Evolutionary conservation across 2,888 invertebrate species (phyloP).

Genomic region (Hemicrepidius hirtus): DNA sequence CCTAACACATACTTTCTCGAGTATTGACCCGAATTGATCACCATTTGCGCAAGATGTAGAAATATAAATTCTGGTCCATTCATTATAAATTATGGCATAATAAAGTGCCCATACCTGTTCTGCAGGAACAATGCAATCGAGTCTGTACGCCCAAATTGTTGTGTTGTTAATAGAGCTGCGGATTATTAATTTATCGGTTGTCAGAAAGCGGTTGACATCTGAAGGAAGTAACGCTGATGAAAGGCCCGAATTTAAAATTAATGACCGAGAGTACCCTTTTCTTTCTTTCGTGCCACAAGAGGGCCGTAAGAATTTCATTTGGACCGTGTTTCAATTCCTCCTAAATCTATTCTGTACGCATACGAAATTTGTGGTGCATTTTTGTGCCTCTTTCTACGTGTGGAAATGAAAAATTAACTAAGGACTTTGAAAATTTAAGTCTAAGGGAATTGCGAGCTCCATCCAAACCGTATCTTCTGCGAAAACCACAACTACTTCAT

Average conservation of each 20-base stretch:
- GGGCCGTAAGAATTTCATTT: constrained; percentile 27
- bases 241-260: constrained; percentile 25
- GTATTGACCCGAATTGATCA: constrained; percentile 11
- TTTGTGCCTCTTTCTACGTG: not conserved
- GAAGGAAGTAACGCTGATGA: constrained; percentile 16
- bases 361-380: constrained; percentile 13
- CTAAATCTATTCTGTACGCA: constrained; percentile 20
- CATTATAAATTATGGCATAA: constrained; percentile 17
- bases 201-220: not conserved
- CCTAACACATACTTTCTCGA: constrained; percentile 8
- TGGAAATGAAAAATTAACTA: constrained; percentile 17
- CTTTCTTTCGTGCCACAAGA: constrained; percentile 19
- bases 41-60: constrained; percentile 24
- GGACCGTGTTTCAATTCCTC: constrained; percentile 22
- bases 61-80: constrained; percentile 9
- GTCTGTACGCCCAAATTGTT: not conserved
- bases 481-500: constrained; percentile 11
- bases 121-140: constrained; percentile 15
- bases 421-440: constrained; percentile 7
- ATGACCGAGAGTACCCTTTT: constrained; percentile 15
- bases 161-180: not conserved
- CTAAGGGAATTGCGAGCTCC: not conserved
- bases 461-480: not conserved
- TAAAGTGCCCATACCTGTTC: constrained; percentile 4
- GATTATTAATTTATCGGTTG: constrained; percentile 14